Evolutionary conservation across 2,888 invertebrate genomes (phyloP), one percentile per base, ranked within the genome.

Genomic region (Dynastes tityus): DNA sequence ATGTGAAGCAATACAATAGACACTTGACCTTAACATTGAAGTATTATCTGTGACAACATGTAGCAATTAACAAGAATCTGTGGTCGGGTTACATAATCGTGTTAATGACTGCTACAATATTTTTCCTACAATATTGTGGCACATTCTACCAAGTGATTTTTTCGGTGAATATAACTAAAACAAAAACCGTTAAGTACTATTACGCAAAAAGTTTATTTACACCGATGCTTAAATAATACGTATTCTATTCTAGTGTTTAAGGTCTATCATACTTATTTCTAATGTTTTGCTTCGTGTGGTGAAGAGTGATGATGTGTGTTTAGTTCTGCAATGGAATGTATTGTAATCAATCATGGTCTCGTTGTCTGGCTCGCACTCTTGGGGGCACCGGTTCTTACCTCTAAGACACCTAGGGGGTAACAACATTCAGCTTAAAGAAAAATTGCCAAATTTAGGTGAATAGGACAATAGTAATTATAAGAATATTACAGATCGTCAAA

Each of bases 281-380:
- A 71, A 58, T 55, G 61, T 74, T 74, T 74, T 63, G 61, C 61
- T 61, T 63, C 73, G 63, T 63, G 45, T 74, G 49, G 73, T 74
- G 78, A 82, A 82, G 80, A 84, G 84, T 84, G 84, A 84, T 83
- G 84, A 84, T 84, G 83, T 84, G 84, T 84, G 83, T 84, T 84
- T 84, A 84, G 83, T 81, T 81, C 80, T 83, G 73, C 83, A 81
- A 82, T 82, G 86, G 86, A 86, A 86, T 86, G 86, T 83, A 82
- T 82, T 80, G 82, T 82, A 83, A 87, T 87, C 85, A 86, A 87
- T 87, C 87, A 86, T 82, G 82, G 86, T 85, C 87, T 86, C 80
- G 85, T 87, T 87, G 85, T 84, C 80, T 81, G 82, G 80, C 82
- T 78, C 80, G 82, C 82, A 83, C 84, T 82, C 81, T 82, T 83